Evolutionary conservation across 2,797 vertebrate genomes (phyloP).

Genomic region (Champsocephalus gunnari): DNA sequence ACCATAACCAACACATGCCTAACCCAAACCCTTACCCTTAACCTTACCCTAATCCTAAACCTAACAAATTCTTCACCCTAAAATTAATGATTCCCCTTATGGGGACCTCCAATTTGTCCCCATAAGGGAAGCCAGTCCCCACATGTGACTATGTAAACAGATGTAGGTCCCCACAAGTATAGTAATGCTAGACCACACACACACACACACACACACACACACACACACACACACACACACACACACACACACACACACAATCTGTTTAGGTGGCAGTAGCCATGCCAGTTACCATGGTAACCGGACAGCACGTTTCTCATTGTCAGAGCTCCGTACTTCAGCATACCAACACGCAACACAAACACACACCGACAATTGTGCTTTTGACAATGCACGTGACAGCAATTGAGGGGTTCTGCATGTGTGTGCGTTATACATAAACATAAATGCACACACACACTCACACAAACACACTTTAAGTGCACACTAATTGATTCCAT

Average conservation of each 20-base stretch:
- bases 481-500: not conserved
- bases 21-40: too few relatives aligned
- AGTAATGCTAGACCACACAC: not conserved
- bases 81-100: too few relatives aligned
- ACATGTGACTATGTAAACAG: too few relatives aligned
- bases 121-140: too few relatives aligned
- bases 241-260: constrained; percentile 9
- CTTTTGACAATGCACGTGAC: constrained; percentile 2
- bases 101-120: too few relatives aligned
- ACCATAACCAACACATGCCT: too few relatives aligned
- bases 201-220: constrained; percentile 11
- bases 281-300: constrained; percentile 86
- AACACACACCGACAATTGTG: not conserved
- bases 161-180: too few relatives aligned
- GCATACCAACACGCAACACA: constrained; percentile 66
- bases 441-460: not conserved
- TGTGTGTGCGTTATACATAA: constrained; percentile 3
- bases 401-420: not conserved
- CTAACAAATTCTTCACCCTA: too few relatives aligned
- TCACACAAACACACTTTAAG: not conserved
- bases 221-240: constrained; percentile 9
- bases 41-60: too few relatives aligned
- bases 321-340: constrained; percentile 72
- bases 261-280: constrained; percentile 72
- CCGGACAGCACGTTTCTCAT: constrained; percentile 77